Conservation (phyloP, 2,113 vertebrate genomes). For the Thermophis baileyi region DNA sequence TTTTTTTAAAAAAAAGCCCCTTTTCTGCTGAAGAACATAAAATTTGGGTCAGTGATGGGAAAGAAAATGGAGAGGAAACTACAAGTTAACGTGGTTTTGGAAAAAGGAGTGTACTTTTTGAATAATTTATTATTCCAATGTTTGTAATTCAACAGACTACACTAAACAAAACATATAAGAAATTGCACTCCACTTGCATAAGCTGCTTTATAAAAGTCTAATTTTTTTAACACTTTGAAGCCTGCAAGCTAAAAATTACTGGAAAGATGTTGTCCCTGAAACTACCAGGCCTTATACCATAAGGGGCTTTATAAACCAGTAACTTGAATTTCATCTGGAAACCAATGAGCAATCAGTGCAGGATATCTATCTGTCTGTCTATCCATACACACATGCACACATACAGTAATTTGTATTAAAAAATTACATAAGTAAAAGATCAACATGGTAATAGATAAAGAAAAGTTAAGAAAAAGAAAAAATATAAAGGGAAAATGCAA, state of each 20-base stretch:
- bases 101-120: conserved; percentile 56
- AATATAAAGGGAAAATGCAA: not conserved
- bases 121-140: conserved; percentile 60
- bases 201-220: conserved; percentile 47
- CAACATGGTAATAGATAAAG: not conserved
- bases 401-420: not conserved
- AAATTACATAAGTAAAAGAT: not conserved
- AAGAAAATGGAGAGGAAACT: conserved; percentile 49
- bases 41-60: conserved; percentile 37
- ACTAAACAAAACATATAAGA: conserved; percentile 58
- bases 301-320: too few relatives aligned
- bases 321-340: not conserved
- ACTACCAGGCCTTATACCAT: not conserved
- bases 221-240: conserved; percentile 24
- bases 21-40: conserved; percentile 14
- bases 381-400: not conserved
- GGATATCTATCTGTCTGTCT: not conserved
- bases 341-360: not conserved
- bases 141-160: conserved; percentile 59
- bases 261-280: not conserved
- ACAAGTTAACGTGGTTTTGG: conserved; percentile 58
- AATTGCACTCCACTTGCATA: conserved; percentile 69
- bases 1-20: not conserved
- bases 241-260: conserved; percentile 32
- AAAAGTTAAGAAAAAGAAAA: not conserved